Base-by-base conservation (phyloP, 2,888 invertebrate genomes). In the Charanyca ferruginea region DNA sequence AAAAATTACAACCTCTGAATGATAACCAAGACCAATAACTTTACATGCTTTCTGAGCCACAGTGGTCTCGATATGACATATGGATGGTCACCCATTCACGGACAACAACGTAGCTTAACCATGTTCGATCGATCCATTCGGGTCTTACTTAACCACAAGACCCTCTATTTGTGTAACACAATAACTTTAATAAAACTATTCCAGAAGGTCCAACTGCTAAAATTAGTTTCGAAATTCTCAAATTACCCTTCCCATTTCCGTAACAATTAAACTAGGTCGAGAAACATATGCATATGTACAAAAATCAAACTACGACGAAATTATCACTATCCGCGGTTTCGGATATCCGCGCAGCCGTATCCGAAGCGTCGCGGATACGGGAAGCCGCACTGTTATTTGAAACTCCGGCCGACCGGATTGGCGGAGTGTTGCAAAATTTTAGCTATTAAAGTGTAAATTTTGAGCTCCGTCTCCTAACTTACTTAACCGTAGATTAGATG, bases 371-470 rank as follows among this genome's bases (percentile, higher is more conserved):
- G 59, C 79, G 73, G 70, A 79, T 77, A 77, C 66, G 67, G 61
- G 28, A 67, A 57, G 63, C 71, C 63, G 13, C 67, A 66, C 64
- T 75, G 55, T 66, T 77, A 72, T 72, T 70, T 49, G 65, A 62
- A 78, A 66, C 66, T 75, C 66, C 52, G 48, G 66, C 59, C 53
- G 48, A 52, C 65, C 65, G 64, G 66, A 77, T 70, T 73, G 69
- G 67, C 32, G 20, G 58, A 65, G 66, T 70, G 69, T 70, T 66
- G 66, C 76, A 63, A 80, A 75, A 70, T 80, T 78, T 78, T 54
- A 68, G 66, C 81, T 65, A 80, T 80, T 78, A 78, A 80, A 76
- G 76, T 80, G 79, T 73, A 80, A 80, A 80, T 80, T 77, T 80
- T 51, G 75, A 69, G 72, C 69, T 69, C 59, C 65, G 35, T 66